Conservation (phyloP, 1,140 invertebrate genomes). For the Drosophila arawakana region DNA sequence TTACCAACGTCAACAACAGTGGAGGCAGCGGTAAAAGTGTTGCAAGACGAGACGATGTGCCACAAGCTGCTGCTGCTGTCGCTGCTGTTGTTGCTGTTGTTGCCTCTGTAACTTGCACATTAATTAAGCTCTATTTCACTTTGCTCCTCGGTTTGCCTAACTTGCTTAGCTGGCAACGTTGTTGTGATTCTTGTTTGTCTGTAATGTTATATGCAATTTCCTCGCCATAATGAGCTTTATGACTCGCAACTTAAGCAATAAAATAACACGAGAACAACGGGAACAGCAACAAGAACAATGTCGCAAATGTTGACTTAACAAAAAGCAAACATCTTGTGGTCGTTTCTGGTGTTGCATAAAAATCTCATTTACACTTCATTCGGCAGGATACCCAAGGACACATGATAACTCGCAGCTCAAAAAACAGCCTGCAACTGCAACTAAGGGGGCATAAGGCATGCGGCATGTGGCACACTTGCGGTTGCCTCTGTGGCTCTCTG, state of each 20-base stretch:
- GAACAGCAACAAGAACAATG: conserved; percentile 24
- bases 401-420: conserved; percentile 29
- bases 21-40: conserved; percentile 48
- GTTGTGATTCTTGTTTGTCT: conserved; percentile 34
- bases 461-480: conserved; percentile 43
- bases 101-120: conserved; percentile 36
- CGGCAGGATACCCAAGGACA: conserved; percentile 48
- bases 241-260: conserved; percentile 70
- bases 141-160: conserved; percentile 27
- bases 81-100: too few relatives aligned
- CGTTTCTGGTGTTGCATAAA: conserved; percentile 74
- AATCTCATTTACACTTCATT: conserved; percentile 72
- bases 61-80: conserved; percentile 25
- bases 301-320: conserved; percentile 49
- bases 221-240: conserved; percentile 76
- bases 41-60: conserved; percentile 42
- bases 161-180: conserved; percentile 23
- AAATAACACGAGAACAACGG: conserved; percentile 56
- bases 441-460: conserved; percentile 2
- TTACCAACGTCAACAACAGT: conserved; percentile 29
- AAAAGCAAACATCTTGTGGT: conserved; percentile 69
- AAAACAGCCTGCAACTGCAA: conserved; percentile 18
- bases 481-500: conserved; percentile 41
- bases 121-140: conserved; percentile 57
- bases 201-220: conserved; percentile 70